These are phyloP conservation scores for Cerceris ruficornis DNA, from an alignment of 2,888 invertebrate species.

Conservation along the genomic window DNA sequence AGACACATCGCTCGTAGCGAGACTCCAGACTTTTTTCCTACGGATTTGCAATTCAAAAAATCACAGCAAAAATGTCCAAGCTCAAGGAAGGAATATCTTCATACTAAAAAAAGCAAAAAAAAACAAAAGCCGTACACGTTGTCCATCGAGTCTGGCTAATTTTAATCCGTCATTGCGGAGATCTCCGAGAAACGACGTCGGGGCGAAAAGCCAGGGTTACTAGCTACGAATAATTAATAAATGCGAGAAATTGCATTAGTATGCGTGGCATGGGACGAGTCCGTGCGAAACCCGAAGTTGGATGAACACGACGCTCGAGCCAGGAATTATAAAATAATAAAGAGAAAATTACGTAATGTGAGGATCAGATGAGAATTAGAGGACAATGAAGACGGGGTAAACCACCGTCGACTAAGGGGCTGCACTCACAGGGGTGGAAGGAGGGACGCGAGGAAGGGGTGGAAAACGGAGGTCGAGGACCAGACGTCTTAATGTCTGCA, in stretches of 20 bases:
- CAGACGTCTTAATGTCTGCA: slow-evolving; percentile 80
- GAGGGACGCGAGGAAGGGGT: slow-evolving; percentile 36
- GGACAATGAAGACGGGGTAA: slow-evolving; percentile 73
- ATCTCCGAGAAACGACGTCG: slow-evolving; percentile 28
- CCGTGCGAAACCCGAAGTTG: slow-evolving; percentile 59
- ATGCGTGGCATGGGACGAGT: slow-evolving; percentile 71
- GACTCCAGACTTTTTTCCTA: no score
- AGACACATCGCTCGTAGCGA: no score
- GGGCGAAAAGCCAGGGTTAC: slow-evolving; percentile 67
- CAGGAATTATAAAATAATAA: slow-evolving; percentile 79
- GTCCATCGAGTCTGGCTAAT: slow-evolving; percentile 56
- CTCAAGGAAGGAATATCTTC: slow-evolving; percentile 19
- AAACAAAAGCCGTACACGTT: slow-evolving; percentile 39
- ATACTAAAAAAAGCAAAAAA: neutral
- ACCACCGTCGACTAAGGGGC: slow-evolving; percentile 59
- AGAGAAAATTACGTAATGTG: slow-evolving; percentile 79
- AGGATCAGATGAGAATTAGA: slow-evolving; percentile 78
- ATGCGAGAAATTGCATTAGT: slow-evolving; percentile 76
- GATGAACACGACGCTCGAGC: slow-evolving; percentile 54
- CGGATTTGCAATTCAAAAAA: neutral
- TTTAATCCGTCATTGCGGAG: slow-evolving; percentile 63
- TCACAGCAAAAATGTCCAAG: slow-evolving; percentile 40
- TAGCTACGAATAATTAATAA: slow-evolving; percentile 76
- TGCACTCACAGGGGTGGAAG: slow-evolving; percentile 40
- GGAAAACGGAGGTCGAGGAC: slow-evolving; percentile 75